These are phyloP conservation scores for Tiaroga cobitis DNA, from an alignment of 2,797 vertebrate genomes.

Conservation along the genomic window DNA sequence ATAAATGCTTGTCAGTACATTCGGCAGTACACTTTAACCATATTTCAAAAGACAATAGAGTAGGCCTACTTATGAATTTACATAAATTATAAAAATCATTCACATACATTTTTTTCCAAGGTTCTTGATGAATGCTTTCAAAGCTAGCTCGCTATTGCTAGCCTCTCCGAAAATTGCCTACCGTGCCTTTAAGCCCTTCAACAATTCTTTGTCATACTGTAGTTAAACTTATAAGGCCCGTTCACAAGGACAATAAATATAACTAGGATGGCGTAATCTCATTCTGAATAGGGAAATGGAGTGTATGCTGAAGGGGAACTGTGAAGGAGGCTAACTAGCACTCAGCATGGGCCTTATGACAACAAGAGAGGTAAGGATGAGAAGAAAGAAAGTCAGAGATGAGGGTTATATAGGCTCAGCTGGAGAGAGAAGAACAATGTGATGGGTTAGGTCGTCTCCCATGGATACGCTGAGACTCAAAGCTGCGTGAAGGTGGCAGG, in stretches of 20 bases:
- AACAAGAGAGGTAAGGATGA: slow-evolving; percentile 12
- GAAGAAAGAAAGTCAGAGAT: slow-evolving; percentile 33
- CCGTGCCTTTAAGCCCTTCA: no score
- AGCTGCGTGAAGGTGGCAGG: slow-evolving; percentile 45
- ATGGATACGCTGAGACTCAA: slow-evolving; percentile 31
- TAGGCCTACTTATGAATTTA: not conserved
- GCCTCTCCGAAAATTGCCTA: no score
- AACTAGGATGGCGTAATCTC: not conserved
- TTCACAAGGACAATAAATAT: no score
- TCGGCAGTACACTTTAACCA: not conserved
- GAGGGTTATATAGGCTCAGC: slow-evolving; percentile 37
- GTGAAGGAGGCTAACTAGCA: slow-evolving; percentile 40
- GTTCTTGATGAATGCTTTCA: no score
- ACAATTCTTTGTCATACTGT: no score
- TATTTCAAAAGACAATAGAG: not conserved
- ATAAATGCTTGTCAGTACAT: not conserved
- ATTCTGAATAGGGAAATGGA: slow-evolving; percentile 16
- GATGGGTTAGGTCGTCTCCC: slow-evolving; percentile 41
- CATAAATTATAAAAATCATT: no score
- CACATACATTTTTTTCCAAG: no score
- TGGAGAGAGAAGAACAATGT: slow-evolving; percentile 37
- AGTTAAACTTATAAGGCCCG: no score
- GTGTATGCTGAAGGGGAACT: not conserved
- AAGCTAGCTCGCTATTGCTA: no score
- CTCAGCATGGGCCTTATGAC: slow-evolving; percentile 23